phyloP scores from a whole-genome alignment of 1,140 invertebrate genomes.

The Drosophila kanapiae region DNA sequence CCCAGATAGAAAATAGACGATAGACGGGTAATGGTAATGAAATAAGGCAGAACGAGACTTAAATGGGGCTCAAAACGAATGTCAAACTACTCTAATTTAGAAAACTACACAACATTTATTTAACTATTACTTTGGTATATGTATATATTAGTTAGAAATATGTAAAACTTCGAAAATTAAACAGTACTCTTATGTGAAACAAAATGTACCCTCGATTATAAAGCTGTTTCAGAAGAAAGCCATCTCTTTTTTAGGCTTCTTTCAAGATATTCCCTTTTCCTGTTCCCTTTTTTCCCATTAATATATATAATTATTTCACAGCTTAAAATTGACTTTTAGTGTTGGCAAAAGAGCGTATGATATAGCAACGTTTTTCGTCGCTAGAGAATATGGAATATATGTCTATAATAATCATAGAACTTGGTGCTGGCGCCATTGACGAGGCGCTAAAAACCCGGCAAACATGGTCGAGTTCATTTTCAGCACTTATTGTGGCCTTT shows the following conservation, averaged over 20 bases:
- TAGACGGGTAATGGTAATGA: constrained; percentile 13
- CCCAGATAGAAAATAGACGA: constrained; percentile 24
- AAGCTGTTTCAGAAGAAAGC: too few species aligned
- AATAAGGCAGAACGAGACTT: constrained; percentile 20
- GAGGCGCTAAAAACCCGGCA: constrained; percentile 51
- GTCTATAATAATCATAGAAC: not conserved
- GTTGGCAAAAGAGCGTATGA: not conserved
- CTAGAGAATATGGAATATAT: not conserved
- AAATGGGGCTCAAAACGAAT: constrained; percentile 2
- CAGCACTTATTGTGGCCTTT: constrained; percentile 5
- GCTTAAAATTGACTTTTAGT: not conserved
- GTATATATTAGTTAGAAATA: not conserved
- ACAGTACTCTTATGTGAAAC: too few species aligned
- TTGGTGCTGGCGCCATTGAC: constrained; percentile 32
- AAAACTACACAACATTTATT: not conserved
- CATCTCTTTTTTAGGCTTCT: too few species aligned
- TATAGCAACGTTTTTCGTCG: not conserved
- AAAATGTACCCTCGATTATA: too few species aligned
- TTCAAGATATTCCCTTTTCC: too few species aligned
- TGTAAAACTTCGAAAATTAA: too few species aligned
- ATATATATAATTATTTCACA: not conserved
- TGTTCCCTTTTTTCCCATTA: not conserved
- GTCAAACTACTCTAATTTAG: not conserved
- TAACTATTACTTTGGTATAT: not conserved
- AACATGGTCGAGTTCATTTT: constrained; percentile 54